Evolutionary conservation across 2,888 invertebrate species (phyloP), one percentile per base, ranked within the genome.

Genomic region (Drosophila melanosoma): DNA sequence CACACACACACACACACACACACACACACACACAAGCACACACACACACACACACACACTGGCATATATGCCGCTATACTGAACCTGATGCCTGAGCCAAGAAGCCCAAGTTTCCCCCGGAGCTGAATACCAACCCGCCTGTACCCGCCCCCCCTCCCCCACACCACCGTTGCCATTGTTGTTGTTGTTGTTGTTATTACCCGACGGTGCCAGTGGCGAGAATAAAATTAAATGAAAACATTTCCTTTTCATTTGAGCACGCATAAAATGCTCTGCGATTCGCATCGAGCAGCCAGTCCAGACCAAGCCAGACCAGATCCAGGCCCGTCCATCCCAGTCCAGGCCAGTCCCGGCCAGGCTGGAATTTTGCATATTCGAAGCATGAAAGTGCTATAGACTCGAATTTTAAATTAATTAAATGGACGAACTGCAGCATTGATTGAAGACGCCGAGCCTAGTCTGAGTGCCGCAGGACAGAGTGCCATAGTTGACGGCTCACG

Each of bases 161-260:
- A n/a, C n/a, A n/a, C n/a, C n/a, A n/a, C 65, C 52, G 59, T 48
- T 49, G 33, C 53, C 72, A 2, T 26, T 26, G 29, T 6, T 29
- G 2, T 26, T 26, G 29, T 6, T 29, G 69, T 72, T 81, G 87
- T 82, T 75, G 80, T 80, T 88, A 82, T 88, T 90, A 79, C 66
- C 73, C 78, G 82, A 73, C 70, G 76, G 68, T 66, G 90, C 90
- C 91, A 81, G 54, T 75, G 85, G 90, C 90, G 57, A 88, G 85
- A 88, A 90, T 84, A 86, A 90, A 90, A 90, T 90, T 90, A 90
- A 90, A 90, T 79, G 87, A 91, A 90, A 90, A 90, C 89, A 90
- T 89, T 90, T 90, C 87, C 82, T 86, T 91, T 90, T 86, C 83
- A 87, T 90, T 88, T 89, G 81, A 79, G 82, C 76, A 85, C 86